A percentile compares a stretch with the other conserved stretches of the same genome.
Conservation (phyloP, 2,113 vertebrate genomes). For the Calidris pugnax region DNA sequence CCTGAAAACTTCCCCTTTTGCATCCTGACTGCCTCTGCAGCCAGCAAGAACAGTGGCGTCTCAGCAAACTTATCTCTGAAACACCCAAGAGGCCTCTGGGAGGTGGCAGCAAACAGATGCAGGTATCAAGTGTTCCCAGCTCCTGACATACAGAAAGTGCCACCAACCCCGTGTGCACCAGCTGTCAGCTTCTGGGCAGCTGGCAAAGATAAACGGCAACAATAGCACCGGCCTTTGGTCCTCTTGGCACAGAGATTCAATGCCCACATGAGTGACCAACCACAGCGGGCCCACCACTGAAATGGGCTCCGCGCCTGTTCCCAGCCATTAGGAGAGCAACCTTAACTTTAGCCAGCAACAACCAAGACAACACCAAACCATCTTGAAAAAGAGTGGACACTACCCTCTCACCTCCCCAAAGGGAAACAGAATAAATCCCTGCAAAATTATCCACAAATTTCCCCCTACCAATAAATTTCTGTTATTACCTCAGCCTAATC, state of each 20-base stretch:
- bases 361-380: not conserved
- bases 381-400: not conserved
- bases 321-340: not conserved
- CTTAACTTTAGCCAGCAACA: not conserved
- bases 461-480: not conserved
- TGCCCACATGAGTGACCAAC: rapidly evolving
- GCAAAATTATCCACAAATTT: not conserved
- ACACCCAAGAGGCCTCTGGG: not conserved
- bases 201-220: not conserved
- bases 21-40: not conserved
- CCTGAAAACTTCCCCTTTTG: not conserved
- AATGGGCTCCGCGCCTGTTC: not conserved
- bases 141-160: not conserved
- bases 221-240: not conserved
- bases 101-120: not conserved
- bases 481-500: not conserved
- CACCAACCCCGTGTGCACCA: not conserved
- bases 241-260: not conserved
- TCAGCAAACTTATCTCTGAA: not conserved
- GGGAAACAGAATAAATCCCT: not conserved
- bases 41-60: not conserved
- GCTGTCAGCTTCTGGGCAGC: not conserved
- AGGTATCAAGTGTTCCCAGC: not conserved
- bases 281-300: not conserved
- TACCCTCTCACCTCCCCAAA: not conserved